A percentile compares a stretch with the other conserved stretches of the same genome.
Evolutionary conservation across 2,113 vertebrate genomes (phyloP).

Genomic region (Chascanopsetta lugubris): DNA sequence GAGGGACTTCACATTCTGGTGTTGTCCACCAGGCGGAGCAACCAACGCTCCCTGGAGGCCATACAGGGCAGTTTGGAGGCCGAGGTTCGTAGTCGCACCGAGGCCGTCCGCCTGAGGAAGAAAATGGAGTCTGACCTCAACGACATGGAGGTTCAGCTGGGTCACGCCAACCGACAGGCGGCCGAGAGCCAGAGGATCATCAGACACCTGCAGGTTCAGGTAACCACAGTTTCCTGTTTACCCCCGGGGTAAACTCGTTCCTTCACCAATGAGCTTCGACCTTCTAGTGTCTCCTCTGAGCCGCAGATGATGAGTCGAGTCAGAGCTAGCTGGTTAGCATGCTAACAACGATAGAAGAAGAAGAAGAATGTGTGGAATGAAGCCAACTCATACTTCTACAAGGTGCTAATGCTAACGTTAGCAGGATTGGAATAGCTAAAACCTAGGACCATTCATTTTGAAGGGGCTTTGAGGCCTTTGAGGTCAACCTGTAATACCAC

Average conservation of each 20-base stretch:
- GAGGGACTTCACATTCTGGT: no score
- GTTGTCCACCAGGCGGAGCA: conserved; percentile 81
- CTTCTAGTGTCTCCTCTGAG: no score
- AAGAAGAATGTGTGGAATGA: no score
- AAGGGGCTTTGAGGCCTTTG: no score
- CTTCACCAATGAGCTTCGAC: no score
- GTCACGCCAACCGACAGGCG: conserved; percentile 85
- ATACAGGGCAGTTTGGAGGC: conserved; percentile 89
- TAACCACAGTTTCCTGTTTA: conserved; percentile 44
- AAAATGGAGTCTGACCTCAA: conserved; percentile 95
- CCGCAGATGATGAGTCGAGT: not conserved
- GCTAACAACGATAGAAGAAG: not conserved
- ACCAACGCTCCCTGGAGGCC: conserved; percentile 88
- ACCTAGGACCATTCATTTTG: no score
- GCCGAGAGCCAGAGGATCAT: conserved; percentile 85
- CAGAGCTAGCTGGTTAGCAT: no score
- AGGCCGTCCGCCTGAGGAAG: conserved; percentile 89
- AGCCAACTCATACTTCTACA: no score
- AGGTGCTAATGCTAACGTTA: not conserved
- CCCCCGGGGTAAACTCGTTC: no score
- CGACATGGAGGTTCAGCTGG: conserved; percentile 91
- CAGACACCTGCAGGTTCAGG: conserved; percentile 86
- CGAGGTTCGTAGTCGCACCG: conserved; percentile 85
- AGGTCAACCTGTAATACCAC: no score
- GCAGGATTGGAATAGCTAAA: no score